Conservation (phyloP, 2,797 vertebrate species). For the Sebastes kiyomatsui region DNA sequence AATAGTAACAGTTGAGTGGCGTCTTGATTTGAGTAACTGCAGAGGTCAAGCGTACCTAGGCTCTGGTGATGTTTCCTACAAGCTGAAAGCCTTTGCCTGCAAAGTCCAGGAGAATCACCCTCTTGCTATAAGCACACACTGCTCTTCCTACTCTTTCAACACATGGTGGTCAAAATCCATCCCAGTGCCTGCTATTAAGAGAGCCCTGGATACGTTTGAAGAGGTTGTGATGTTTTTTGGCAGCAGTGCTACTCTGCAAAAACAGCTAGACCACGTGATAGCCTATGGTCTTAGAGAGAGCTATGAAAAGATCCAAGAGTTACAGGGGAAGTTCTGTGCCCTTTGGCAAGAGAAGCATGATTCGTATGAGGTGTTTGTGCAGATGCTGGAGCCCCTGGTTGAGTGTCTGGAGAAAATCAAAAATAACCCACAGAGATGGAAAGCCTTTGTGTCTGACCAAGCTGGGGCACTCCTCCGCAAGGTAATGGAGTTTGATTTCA, state of each 20-base stretch:
- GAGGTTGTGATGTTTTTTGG: slow-evolving; percentile 84
- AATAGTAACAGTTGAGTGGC: slow-evolving; percentile 80
- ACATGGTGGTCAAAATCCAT: slow-evolving; percentile 87
- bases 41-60: slow-evolving; percentile 86
- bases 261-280: slow-evolving; percentile 84
- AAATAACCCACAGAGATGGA: slow-evolving; percentile 83
- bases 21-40: slow-evolving; percentile 83
- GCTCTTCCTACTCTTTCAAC: slow-evolving; percentile 86
- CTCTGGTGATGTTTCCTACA: slow-evolving; percentile 84
- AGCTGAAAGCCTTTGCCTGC: slow-evolving; percentile 86
- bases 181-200: slow-evolving; percentile 81
- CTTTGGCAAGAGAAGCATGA: slow-evolving; percentile 86
- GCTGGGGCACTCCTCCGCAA: slow-evolving; percentile 74
- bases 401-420: slow-evolving; percentile 85
- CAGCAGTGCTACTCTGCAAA: slow-evolving; percentile 74
- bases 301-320: slow-evolving; percentile 85
- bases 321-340: slow-evolving; percentile 82
- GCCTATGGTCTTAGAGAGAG: slow-evolving; percentile 83
- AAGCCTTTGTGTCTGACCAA: slow-evolving; percentile 68
- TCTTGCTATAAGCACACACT: slow-evolving; percentile 86
- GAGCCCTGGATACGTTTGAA: slow-evolving; percentile 83
- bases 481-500: slow-evolving; percentile 86
- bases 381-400: slow-evolving; percentile 84
- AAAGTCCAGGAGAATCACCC: slow-evolving; percentile 86
- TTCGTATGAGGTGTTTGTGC: slow-evolving; percentile 85